Percentiles rank a stretch among this genome's conserved stretches.
phyloP scores from a whole-genome alignment of 1,140 invertebrate species.

The Drosophila mojavensis region DNA sequence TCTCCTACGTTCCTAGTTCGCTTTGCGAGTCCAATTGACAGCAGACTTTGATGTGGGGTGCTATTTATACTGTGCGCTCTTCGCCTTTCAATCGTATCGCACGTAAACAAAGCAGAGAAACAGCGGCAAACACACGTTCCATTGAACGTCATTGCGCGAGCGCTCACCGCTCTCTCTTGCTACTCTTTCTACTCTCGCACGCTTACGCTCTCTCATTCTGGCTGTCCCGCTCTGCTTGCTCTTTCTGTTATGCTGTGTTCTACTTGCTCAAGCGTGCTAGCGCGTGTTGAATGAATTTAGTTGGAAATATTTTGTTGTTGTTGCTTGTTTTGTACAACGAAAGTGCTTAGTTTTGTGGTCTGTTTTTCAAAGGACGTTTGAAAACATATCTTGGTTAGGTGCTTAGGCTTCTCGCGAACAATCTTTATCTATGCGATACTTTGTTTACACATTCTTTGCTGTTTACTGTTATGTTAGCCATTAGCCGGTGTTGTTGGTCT shows the following conservation, averaged over 20 bases:
- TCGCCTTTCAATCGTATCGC: conserved; percentile 20
- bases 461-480: not conserved
- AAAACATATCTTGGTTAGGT: not conserved
- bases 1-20: conserved; percentile 32
- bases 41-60: not conserved
- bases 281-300: conserved; percentile 2
- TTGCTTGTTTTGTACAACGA: not conserved
- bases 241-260: not conserved
- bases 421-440: not conserved
- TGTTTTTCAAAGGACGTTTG: not conserved
- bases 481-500: not conserved
- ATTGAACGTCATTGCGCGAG: conserved; percentile 23
- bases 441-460: not conserved
- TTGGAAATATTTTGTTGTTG: conserved; percentile 3
- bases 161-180: conserved; percentile 6
- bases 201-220: not conserved
- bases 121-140: conserved; percentile 12
- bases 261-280: not conserved
- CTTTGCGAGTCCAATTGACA: conserved; percentile 52
- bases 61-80: conserved; percentile 60
- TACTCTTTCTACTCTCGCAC: not conserved
- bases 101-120: conserved; percentile 39
- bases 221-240: conserved; percentile 2
- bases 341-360: not conserved
- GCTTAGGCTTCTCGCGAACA: not conserved